Conservation (phyloP, 1,140 invertebrate species). For the Neodiprion virginianus region DNA sequence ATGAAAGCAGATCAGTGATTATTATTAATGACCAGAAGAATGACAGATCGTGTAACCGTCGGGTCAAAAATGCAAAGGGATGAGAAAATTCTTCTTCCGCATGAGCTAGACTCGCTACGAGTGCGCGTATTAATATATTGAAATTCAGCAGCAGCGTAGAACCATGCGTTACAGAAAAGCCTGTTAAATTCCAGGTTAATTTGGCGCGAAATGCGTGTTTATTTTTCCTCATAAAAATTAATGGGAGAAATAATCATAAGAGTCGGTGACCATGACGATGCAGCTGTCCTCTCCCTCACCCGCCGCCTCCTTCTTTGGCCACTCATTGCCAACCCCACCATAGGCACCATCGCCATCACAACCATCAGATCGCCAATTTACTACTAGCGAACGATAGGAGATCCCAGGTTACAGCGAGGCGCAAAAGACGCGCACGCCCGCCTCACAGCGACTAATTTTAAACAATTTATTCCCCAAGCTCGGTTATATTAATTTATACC, state of each 20-base stretch:
- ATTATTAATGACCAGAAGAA: no score
- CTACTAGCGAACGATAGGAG: neutral
- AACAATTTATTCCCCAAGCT: conserved; percentile 39
- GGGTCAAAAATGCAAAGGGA: no score
- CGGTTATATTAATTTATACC: conserved; percentile 50
- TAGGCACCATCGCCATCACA: neutral
- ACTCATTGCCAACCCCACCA: conserved; percentile 9
- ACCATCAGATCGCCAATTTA: neutral
- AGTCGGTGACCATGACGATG: conserved; percentile 29
- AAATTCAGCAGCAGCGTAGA: no score
- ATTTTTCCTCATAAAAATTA: conserved; percentile 9
- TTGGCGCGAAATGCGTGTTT: conserved; percentile 12
- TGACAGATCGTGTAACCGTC: no score
- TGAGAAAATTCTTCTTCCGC: no score
- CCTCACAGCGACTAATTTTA: conserved; percentile 44
- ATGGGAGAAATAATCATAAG: neutral
- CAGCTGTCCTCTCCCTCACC: conserved; percentile 29
- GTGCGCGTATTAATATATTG: no score
- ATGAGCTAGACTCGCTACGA: no score
- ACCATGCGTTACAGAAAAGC: no score
- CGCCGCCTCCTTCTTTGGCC: conserved; percentile 19
- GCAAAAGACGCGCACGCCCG: neutral
- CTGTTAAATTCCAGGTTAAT: conserved; percentile 13
- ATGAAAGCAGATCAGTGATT: no score
- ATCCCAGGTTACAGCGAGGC: neutral